Evolutionary conservation across 2,113 vertebrate genomes (phyloP).

Genomic region (Elephas maximus): DNA sequence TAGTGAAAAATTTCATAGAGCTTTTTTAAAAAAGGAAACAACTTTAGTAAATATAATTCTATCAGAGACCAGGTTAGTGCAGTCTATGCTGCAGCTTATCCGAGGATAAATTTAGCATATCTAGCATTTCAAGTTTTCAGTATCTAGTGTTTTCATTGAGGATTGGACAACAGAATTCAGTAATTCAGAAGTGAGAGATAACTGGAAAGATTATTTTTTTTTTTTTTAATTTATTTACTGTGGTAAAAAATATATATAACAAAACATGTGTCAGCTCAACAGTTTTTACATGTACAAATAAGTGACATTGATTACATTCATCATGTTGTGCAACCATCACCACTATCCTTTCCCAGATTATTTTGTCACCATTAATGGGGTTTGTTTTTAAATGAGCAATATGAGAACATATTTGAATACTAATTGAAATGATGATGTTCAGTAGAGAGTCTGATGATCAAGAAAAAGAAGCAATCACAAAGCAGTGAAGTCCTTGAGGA

Average conservation of each 20-base stretch:
- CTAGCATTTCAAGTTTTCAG: background rate
- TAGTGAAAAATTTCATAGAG: constrained; percentile 27
- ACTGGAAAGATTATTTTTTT: background rate
- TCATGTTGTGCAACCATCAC: no score
- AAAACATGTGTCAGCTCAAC: no score
- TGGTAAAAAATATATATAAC: no score
- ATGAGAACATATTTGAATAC: background rate
- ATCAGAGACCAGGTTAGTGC: background rate
- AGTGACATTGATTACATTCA: no score
- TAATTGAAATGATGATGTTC: background rate
- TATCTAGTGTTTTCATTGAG: constrained; percentile 7
- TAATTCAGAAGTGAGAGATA: background rate
- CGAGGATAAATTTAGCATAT: background rate
- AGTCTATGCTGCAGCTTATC: background rate
- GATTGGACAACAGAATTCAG: background rate
- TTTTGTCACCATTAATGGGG: no score
- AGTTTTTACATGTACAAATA: no score
- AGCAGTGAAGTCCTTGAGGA: background rate
- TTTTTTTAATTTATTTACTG: no score
- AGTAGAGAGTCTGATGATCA: background rate
- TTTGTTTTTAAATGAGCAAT: constrained; percentile 1
- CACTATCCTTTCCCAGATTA: no score
- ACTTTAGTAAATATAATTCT: constrained; percentile 1
- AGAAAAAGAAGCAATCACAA: background rate
- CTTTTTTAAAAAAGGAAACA: constrained; percentile 31